Percentiles rank a stretch among this genome's conserved stretches.
Evolutionary conservation across 1,140 invertebrate species (phyloP).

Genomic region (Oedothorax gibbosus): DNA sequence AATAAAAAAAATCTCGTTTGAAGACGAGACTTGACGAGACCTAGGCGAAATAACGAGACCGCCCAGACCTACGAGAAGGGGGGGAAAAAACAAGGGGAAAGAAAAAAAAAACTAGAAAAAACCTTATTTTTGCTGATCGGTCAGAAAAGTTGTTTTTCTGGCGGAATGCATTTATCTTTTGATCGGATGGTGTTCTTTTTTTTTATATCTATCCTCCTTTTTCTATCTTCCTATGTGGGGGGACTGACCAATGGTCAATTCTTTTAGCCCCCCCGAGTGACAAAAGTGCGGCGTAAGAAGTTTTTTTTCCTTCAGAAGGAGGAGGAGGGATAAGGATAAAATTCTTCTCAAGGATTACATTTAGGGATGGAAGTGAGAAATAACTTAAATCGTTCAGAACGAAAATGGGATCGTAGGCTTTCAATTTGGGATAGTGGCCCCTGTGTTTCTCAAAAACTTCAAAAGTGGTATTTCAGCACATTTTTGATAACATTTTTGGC

Average conservation of each 20-base stretch:
- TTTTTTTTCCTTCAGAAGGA: neutral
- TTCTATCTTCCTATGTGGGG: neutral
- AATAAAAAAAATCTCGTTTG: slow-evolving; percentile 1
- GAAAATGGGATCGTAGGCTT: slow-evolving; percentile 4
- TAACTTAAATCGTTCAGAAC: slow-evolving; percentile 16
- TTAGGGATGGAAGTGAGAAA: slow-evolving; percentile 23
- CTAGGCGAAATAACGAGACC: slow-evolving; percentile 59
- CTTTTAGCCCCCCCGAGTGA: slow-evolving; percentile 47
- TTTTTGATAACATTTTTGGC: too few relatives aligned
- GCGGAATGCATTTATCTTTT: slow-evolving; percentile 59
- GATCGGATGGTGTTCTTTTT: slow-evolving; percentile 42
- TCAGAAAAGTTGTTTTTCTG: slow-evolving; percentile 60
- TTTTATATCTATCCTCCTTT: neutral
- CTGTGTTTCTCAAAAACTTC: too few relatives aligned
- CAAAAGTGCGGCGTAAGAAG: slow-evolving; percentile 60
- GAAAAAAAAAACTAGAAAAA: slow-evolving; percentile 18
- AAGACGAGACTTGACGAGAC: slow-evolving; percentile 57
- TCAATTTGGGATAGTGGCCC: neutral
- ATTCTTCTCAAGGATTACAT: slow-evolving; percentile 33
- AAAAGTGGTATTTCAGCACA: too few relatives aligned
- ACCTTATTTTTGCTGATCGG: slow-evolving; percentile 58
- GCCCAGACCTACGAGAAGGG: neutral
- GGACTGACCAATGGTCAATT: slow-evolving; percentile 55
- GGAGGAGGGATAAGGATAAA: slow-evolving; percentile 30
- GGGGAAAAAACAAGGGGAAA: too few relatives aligned